Evolutionary conservation across 2,797 vertebrate species (phyloP), one percentile per base, ranked within the genome.

Genomic region (Pangasius djambal): DNA sequence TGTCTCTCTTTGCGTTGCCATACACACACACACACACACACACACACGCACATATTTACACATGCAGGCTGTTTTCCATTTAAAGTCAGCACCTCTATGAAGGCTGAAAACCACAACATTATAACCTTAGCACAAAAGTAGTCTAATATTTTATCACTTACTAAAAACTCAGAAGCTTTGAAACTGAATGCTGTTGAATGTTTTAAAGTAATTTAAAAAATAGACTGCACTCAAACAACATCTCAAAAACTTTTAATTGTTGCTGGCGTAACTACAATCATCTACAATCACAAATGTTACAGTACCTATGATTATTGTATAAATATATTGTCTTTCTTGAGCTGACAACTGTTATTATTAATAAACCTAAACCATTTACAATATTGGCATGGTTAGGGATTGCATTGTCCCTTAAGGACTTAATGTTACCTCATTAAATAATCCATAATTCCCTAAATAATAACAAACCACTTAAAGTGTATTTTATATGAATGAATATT

Each of bases 1-100:
- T 86, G 55, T 88, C 40, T 61, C 57, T 44, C 34, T 83, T 40
- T 63, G 15, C 6, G 55, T 81, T 81, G 52, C 18, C 31, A 37
- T 10, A n/a, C 85, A 37, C 74, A 57, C 8, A 82, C 89, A 89
- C 92, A 92, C 31, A 13, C 78, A 37, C 55, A 37, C 55, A 81
- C 28, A 67, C 28, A 67, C n/a, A n/a, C n/a, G n/a, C n/a, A n/a
- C n/a, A n/a, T n/a, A n/a, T n/a, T 40, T 4, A 69, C 3, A 69
- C 67, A 79, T 52, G 28, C 50, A 55, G 87, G 28, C 50, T 31
- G 87, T 77, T 50, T 81, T 67, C 34, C 63, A 48, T 74, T 40
- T 83, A 37, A 75, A 79, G 82, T 31, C 6, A 20, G 59, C 44
- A 83, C 6, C 67, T 83, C 28, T 48, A 44, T 75, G 83, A 52